Percentiles rank a stretch among this genome's conserved stretches.
These are phyloP conservation scores for Molossus alvarezi DNA, from an alignment of 2,797 vertebrate species.

Conservation along the genomic window DNA sequence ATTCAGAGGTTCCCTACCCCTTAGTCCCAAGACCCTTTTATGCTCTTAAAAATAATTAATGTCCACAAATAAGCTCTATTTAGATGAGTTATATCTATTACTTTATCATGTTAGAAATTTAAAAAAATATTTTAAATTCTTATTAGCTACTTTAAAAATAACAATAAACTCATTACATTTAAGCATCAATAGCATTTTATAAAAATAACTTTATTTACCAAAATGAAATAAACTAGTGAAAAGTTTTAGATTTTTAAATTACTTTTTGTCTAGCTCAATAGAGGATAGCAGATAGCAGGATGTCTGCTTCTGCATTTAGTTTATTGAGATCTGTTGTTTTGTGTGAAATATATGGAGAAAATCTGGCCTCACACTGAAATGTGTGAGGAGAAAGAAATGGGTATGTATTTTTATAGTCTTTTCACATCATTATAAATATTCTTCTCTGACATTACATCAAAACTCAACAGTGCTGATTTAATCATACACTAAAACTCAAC, in stretches of 20 bases:
- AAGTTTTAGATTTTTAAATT: slow-evolving; percentile 19
- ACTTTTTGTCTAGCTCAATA: background rate
- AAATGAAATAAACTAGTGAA: slow-evolving; percentile 49
- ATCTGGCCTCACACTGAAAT: slow-evolving; percentile 7
- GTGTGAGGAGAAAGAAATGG: background rate
- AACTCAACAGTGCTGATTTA: slow-evolving; percentile 38
- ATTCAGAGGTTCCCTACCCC: background rate
- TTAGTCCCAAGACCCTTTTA: background rate
- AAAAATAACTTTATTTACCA: slow-evolving; percentile 45
- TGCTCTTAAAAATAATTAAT: background rate
- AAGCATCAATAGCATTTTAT: background rate
- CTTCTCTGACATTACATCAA: slow-evolving; percentile 44
- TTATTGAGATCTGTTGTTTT: slow-evolving; percentile 25
- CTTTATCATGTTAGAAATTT: background rate
- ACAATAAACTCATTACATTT: slow-evolving; percentile 9
- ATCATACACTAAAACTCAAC: slow-evolving; percentile 62
- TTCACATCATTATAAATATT: background rate
- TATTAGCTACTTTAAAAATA: slow-evolving; percentile 33
- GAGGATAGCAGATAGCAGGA: background rate
- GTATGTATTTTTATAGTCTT: background rate
- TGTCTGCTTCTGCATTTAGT: background rate
- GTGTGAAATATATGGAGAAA: slow-evolving; percentile 48
- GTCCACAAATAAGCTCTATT: background rate
- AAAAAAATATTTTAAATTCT: slow-evolving; percentile 63
- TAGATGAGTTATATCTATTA: background rate